Evolutionary conservation across 2,797 vertebrate genomes (phyloP).

Genomic region (Eulemur rubriventer): DNA sequence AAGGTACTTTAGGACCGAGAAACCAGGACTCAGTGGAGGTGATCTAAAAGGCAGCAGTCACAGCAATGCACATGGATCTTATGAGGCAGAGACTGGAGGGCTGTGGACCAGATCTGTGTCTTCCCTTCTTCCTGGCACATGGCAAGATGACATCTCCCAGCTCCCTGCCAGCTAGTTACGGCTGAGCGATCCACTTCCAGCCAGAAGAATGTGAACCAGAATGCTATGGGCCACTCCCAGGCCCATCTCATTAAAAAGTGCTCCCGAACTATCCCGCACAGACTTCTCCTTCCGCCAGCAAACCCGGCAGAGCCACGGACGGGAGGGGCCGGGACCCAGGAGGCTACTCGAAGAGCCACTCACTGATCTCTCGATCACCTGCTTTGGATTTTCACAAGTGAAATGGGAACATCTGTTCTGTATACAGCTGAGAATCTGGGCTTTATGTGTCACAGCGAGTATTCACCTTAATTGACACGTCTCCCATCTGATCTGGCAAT

Average conservation of each 20-base stretch:
- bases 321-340: neutral
- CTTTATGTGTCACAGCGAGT: neutral
- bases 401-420: neutral
- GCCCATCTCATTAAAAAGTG: neutral
- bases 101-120: neutral
- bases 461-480: neutral
- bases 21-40: neutral
- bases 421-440: neutral
- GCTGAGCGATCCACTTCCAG: neutral
- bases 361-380: neutral
- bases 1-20: neutral
- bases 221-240: neutral
- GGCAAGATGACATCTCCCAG: neutral
- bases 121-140: neutral
- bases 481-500: neutral
- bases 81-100: neutral
- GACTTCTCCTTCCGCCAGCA: neutral
- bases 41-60: neutral
- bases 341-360: neutral
- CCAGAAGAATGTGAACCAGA: neutral
- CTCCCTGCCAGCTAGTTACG: neutral
- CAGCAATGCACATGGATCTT: neutral
- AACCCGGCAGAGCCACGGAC: neutral
- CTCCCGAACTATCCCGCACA: rapidly evolving
- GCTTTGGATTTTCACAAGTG: neutral